These are phyloP conservation scores for Miichthys miiuy DNA, from an alignment of 2,797 vertebrate species.

Conservation along the genomic window DNA sequence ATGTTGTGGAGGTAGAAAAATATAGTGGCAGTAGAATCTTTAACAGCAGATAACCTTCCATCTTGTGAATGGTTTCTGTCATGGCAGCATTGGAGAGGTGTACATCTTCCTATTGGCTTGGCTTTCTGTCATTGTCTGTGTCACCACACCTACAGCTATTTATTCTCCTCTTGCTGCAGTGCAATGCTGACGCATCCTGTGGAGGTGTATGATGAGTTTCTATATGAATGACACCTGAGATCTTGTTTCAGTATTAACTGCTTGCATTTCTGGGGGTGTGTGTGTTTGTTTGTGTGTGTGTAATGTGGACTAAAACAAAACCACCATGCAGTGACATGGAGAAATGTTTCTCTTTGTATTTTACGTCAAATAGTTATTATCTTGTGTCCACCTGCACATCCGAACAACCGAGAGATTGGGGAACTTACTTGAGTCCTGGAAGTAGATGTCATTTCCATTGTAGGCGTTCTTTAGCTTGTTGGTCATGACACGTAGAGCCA, in stretches of 20 bases:
- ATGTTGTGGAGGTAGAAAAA: conserved; percentile 25
- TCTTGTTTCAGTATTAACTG: conserved; percentile 39
- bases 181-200: conserved; percentile 34
- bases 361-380: not conserved
- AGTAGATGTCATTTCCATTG: conserved; percentile 97
- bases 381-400: not conserved
- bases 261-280: conserved; percentile 15
- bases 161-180: conserved; percentile 51
- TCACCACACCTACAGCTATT: conserved; percentile 55
- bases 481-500: conserved; percentile 97
- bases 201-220: conserved; percentile 39
- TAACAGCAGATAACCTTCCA: conserved; percentile 2
- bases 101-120: conserved; percentile 47
- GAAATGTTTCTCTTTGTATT: conserved; percentile 18
- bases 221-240: conserved; percentile 51
- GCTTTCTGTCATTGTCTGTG: conserved; percentile 46
- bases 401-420: not conserved
- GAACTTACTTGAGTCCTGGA: conserved; percentile 96
- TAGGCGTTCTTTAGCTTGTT: conserved; percentile 97
- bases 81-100: conserved; percentile 38
- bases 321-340: conserved; percentile 15
- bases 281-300: not conserved
- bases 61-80: conserved; percentile 50
- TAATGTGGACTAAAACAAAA: conserved; percentile 30
- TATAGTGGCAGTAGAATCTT: conserved; percentile 12